phyloP scores from a whole-genome alignment of 2,888 invertebrate genomes.

The Gnatocerus cornutus region DNA sequence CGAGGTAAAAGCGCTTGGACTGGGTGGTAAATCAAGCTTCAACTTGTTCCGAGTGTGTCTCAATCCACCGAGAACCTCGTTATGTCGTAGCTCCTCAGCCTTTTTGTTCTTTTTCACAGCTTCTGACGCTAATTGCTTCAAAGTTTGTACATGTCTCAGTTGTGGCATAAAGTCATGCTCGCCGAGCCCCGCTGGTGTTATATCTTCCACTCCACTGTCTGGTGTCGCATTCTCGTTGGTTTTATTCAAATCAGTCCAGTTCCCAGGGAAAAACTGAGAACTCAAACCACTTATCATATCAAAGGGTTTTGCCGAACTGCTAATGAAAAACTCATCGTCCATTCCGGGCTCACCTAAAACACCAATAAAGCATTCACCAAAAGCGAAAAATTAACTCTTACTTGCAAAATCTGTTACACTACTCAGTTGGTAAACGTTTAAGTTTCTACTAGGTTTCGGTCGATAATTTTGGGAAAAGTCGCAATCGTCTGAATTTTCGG shows the following conservation, averaged over 20 bases:
- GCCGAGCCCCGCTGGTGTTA: constrained; percentile 69
- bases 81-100: constrained; percentile 47
- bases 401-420: constrained; percentile 61
- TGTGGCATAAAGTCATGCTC: constrained; percentile 43
- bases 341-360: constrained; percentile 43
- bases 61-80: constrained; percentile 76
- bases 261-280: constrained; percentile 83
- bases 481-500: constrained; percentile 53
- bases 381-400: constrained; percentile 52
- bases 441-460: constrained; percentile 55
- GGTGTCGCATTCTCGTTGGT: constrained; percentile 73
- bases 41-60: constrained; percentile 82
- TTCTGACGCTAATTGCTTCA: constrained; percentile 65
- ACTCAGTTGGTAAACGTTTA: constrained; percentile 63
- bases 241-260: constrained; percentile 64
- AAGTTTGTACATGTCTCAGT: constrained; percentile 56
- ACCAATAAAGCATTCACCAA: constrained; percentile 10
- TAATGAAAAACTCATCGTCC: constrained; percentile 82
- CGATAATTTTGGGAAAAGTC: constrained; percentile 55
- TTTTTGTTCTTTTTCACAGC: constrained; percentile 61
- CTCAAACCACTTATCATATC: constrained; percentile 75
- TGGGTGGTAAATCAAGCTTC: constrained; percentile 80
- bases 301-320: constrained; percentile 83
- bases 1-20: constrained; percentile 71
- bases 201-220: constrained; percentile 75